phyloP scores from a whole-genome alignment of 2,113 vertebrate species.

The Seriola rivoliana region DNA sequence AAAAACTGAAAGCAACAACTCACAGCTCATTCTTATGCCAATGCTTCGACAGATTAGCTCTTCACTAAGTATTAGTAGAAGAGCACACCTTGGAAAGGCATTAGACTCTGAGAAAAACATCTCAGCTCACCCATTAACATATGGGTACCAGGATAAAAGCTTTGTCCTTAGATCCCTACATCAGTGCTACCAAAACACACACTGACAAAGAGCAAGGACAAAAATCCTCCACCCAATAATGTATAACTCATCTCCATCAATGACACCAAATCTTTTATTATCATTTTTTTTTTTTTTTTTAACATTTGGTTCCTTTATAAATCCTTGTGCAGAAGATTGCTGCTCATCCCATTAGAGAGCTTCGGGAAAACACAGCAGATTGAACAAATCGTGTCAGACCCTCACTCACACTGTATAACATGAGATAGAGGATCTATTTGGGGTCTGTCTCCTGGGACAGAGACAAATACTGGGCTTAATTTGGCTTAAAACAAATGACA shows the following conservation, averaged over 20 bases:
- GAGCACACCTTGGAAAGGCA: slow-evolving; percentile 25
- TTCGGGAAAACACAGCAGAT: slow-evolving; percentile 69
- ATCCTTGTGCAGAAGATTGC: slow-evolving; percentile 65
- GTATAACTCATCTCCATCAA: not conserved
- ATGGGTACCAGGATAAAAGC: slow-evolving; percentile 19
- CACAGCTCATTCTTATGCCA: slow-evolving; percentile 5
- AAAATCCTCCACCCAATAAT: not conserved
- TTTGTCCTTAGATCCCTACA: not conserved
- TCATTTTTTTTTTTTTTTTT: slow-evolving; percentile 17
- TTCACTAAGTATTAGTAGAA: slow-evolving; percentile 38
- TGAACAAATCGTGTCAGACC: slow-evolving; percentile 57
- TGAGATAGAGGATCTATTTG: slow-evolving; percentile 72
- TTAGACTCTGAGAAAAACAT: slow-evolving; percentile 41
- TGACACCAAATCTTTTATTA: slow-evolving; percentile 31
- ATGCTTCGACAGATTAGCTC: slow-evolving; percentile 45
- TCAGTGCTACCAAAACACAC: not conserved
- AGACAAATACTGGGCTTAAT: slow-evolving; percentile 78
- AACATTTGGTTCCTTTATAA: slow-evolving; percentile 50
- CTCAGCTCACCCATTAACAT: slow-evolving; percentile 17
- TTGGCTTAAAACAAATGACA: slow-evolving; percentile 73
- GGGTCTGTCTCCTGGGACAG: slow-evolving; percentile 64
- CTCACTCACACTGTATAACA: slow-evolving; percentile 33
- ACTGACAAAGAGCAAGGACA: not conserved
- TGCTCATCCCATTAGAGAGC: slow-evolving; percentile 69
- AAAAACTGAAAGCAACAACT: slow-evolving; percentile 42